Evolutionary conservation across 2,888 invertebrate genomes (phyloP).

Genomic region (Himalopsyche anomala): DNA sequence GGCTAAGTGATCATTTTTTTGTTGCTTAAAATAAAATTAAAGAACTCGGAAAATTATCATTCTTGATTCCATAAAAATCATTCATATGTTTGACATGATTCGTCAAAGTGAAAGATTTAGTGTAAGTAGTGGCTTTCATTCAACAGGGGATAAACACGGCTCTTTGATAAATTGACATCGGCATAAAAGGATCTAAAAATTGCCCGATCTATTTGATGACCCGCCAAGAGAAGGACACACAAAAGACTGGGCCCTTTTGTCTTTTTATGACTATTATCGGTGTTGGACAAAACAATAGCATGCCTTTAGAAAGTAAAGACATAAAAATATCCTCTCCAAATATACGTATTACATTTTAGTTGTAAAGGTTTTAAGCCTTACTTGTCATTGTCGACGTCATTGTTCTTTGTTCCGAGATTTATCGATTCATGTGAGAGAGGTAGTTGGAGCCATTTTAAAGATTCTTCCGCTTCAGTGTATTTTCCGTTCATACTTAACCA

Average conservation of each 20-base stretch:
- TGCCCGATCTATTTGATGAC: neutral
- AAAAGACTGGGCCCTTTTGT: constrained; percentile 17
- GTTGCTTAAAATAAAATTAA: too few species aligned
- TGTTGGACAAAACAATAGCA: constrained; percentile 20
- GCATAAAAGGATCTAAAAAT: neutral
- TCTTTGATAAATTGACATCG: neutral
- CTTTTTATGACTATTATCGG: constrained; percentile 27
- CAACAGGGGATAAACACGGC: too few species aligned
- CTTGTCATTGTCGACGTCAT: constrained; percentile 50
- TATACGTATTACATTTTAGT: constrained; percentile 25
- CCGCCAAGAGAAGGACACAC: neutral
- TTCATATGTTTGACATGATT: too few species aligned
- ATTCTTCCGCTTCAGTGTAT: constrained; percentile 73
- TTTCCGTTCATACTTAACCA: constrained; percentile 75
- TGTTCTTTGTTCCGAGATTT: constrained; percentile 52
- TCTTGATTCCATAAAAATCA: too few species aligned
- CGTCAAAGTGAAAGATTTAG: too few species aligned
- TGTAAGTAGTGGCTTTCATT: too few species aligned
- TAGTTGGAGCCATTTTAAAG: constrained; percentile 77
- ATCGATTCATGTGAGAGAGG: constrained; percentile 71
- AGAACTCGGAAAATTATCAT: too few species aligned
- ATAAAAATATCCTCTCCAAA: constrained; percentile 11
- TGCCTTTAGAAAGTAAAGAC: neutral
- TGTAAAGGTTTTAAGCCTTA: constrained; percentile 26
- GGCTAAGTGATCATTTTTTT: too few species aligned